Evolutionary conservation across 2,797 vertebrate species (phyloP).

Genomic region (Malacoctenus gilli): DNA sequence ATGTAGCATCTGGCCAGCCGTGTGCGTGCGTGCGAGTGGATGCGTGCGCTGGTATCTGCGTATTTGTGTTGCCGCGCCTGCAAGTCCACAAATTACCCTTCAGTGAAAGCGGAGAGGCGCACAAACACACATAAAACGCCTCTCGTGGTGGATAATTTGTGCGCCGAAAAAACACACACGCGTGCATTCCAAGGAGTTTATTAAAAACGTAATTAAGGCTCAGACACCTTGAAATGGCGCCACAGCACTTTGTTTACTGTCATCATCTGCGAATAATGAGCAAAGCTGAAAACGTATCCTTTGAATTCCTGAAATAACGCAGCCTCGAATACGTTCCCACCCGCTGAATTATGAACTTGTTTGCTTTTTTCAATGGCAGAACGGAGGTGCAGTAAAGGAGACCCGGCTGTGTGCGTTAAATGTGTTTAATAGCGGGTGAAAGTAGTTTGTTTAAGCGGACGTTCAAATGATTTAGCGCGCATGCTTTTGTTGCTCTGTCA

Average conservation of each 20-base stretch:
- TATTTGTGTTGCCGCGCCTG: conserved; percentile 9
- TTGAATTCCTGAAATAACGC: conserved; percentile 58
- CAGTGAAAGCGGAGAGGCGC: conserved; percentile 43
- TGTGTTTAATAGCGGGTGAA: conserved; percentile 20
- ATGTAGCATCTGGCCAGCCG: conserved; percentile 60
- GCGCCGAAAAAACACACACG: conserved; percentile 21
- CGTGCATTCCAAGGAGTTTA: conserved; percentile 59
- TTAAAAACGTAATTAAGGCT: conserved; percentile 75
- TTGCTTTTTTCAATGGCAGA: conserved; percentile 3
- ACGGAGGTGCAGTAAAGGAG: conserved; percentile 16
- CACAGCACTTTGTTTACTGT: conserved; percentile 65
- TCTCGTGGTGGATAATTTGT: conserved; percentile 40
- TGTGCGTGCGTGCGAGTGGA: conserved; percentile 22
- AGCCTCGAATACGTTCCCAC: conserved; percentile 16
- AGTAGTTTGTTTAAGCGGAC: conserved; percentile 24
- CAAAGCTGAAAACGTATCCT: conserved; percentile 49
- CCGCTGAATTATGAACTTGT: conserved; percentile 31
- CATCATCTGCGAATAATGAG: conserved; percentile 64
- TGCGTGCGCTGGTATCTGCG: conserved; percentile 7
- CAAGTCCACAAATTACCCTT: conserved; percentile 52
- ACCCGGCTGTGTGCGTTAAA: conserved; percentile 24
- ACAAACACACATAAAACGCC: conserved; percentile 37
- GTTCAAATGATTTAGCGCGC: conserved; percentile 1
- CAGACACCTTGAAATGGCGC: conserved; percentile 73
- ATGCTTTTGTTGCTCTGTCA: conserved; percentile 4